Percentiles rank a stretch among this genome's conserved stretches.
phyloP scores from a whole-genome alignment of 2,113 vertebrate genomes.

The Cryptomyrus ogoouensis region DNA sequence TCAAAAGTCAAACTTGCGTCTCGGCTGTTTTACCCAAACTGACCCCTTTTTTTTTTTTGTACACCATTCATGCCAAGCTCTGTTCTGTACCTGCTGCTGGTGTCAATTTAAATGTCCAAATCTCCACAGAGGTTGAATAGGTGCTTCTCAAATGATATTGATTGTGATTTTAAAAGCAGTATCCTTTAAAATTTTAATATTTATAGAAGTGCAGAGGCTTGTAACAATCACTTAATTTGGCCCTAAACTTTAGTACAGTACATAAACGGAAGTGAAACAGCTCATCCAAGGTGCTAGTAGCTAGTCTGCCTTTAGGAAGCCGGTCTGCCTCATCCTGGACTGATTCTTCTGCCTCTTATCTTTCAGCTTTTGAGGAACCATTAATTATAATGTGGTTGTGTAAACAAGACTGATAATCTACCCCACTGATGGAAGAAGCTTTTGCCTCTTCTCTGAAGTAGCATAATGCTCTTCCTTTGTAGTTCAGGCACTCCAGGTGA shows the following conservation, averaged over 20 bases:
- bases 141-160: neutral
- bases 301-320: neutral
- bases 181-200: neutral
- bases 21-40: neutral
- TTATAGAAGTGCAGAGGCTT: neutral
- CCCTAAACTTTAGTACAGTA: neutral
- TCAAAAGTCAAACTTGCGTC: neutral
- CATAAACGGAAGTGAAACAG: neutral
- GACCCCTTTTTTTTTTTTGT: neutral
- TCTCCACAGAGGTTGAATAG: neutral
- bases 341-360: neutral
- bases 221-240: neutral
- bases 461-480: neutral
- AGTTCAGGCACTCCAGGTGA: neutral
- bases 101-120: neutral
- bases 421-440: neutral
- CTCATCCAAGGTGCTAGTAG: neutral
- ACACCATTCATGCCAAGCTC: neutral
- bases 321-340: neutral
- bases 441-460: neutral
- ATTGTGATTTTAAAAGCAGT: neutral
- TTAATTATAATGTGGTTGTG: constrained; percentile 7
- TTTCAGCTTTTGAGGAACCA: neutral
- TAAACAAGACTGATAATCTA: constrained; percentile 14
- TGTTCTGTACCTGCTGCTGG: neutral